A percentile compares a stretch with the other conserved stretches of the same genome.
Evolutionary conservation across 2,888 invertebrate genomes (phyloP).

Genomic region (Synanthedon andrenaeformis): DNA sequence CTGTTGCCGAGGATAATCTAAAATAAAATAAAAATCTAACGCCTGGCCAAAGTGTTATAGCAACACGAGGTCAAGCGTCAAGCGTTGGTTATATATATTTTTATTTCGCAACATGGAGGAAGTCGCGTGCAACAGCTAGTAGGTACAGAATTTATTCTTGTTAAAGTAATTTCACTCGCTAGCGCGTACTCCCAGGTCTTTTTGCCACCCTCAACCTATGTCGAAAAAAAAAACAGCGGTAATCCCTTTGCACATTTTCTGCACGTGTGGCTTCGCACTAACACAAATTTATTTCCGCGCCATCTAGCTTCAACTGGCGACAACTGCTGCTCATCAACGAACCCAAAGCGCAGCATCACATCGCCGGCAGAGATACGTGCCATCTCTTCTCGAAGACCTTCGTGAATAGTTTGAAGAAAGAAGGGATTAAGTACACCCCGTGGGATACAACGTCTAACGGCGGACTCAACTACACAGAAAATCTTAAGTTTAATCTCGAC

Average conservation of each 20-base stretch:
- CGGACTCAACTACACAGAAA: conserved; percentile 69
- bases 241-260: conserved; percentile 14
- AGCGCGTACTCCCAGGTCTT: too few species aligned
- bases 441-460: conserved; percentile 73
- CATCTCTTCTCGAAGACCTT: conserved; percentile 80
- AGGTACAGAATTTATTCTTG: too few species aligned
- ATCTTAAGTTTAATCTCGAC: conserved; percentile 75
- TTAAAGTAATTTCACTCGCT: too few species aligned
- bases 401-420: conserved; percentile 68
- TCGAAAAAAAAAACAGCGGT: too few species aligned
- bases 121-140: too few species aligned
- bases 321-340: conserved; percentile 80
- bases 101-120: too few species aligned
- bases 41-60: too few species aligned
- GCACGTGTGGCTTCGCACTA: conserved; percentile 51
- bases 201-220: too few species aligned
- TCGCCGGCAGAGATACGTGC: conserved; percentile 79
- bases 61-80: too few species aligned
- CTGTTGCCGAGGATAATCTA: too few species aligned
- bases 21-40: too few species aligned
- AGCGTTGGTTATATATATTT: too few species aligned
- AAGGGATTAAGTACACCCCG: conserved; percentile 59
- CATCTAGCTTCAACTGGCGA: conserved; percentile 76
- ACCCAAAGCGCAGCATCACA: conserved; percentile 74
- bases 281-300: conserved; percentile 42